Base-by-base conservation (phyloP, 2,113 vertebrate species). In the Jacana jacana region DNA sequence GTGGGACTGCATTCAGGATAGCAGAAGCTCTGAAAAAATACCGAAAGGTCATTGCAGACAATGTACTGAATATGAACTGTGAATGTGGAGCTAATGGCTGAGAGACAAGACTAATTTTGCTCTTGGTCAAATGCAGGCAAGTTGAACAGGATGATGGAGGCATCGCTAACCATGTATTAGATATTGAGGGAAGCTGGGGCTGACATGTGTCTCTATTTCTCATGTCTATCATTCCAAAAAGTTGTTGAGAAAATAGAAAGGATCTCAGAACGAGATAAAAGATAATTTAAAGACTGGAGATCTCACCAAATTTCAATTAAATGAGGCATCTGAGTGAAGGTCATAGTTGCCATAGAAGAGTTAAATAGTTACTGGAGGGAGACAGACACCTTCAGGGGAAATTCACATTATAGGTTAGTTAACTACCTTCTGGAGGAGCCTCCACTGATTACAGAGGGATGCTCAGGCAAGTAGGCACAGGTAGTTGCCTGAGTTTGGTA, bases 11-110 rank as follows among this genome's bases (percentile, higher is more conserved):
- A 91, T 96, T 87, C 4, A 0, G 86, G 60, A 94, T 90, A 91
- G 46, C 55, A 91, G 55, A 86, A 81, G 54, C 61, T 93, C 76
- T 84, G 76, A 91, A 89, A 95, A 96, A 95, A 88, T 70, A 33
- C 51, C 13, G 58, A 93, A 94, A 95, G 95, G 88, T 94, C 95
- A 93, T 55, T 80, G 90, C 63, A 93, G 82, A 96, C 86, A 76
- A 72, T 81, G 76, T 94, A 64, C 64, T 40, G 76, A 90, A 70
- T 71, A 84, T 65, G 93, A 95, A 93, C 94, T 68, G 48, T 44
- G 80, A 88, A 78, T 66, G 55, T 55, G 51, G 65, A 91, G 48
- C n/a, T 95, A 79, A 92, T 69, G 68, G 55, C 55, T 68, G 27
- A 75, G 44, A 93, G 23, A 65, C 10, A 54, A 83, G 65, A 44